Evolutionary conservation across 2,113 vertebrate species (phyloP).

Genomic region (Cercocebus atys): DNA sequence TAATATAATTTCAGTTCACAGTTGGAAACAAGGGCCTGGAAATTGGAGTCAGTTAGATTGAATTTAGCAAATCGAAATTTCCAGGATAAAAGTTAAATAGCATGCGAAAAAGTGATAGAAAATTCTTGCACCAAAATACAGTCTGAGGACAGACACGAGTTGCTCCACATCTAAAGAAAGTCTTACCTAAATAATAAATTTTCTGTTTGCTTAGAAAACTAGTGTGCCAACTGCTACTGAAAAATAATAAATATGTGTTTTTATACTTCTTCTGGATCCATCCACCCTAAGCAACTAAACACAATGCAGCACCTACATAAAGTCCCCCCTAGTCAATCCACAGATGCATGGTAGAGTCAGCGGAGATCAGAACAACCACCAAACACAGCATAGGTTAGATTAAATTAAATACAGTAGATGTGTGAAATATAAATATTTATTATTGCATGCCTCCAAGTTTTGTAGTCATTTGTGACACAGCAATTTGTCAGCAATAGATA

Average conservation of each 20-base stretch:
- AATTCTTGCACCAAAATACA: not conserved
- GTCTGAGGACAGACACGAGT: not conserved
- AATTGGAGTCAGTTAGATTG: not conserved
- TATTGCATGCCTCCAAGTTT: not conserved
- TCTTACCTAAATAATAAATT: conserved; percentile 21
- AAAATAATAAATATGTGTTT: not conserved
- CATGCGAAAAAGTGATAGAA: conserved; percentile 4
- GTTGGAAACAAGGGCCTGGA: not conserved
- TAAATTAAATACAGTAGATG: not conserved
- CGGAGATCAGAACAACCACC: not conserved
- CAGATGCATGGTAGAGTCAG: not conserved
- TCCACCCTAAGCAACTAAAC: not conserved
- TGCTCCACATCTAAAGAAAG: not conserved
- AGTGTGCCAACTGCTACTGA: not conserved
- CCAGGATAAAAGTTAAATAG: not conserved
- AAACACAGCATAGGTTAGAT: not conserved
- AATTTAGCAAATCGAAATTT: not conserved
- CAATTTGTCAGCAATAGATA: not conserved
- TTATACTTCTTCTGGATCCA: not conserved
- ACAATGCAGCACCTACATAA: not conserved
- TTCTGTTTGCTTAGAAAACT: not conserved
- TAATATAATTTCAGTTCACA: conserved; percentile 29
- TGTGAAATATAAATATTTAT: not conserved
- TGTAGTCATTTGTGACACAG: not conserved
- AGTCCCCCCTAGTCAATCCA: not conserved